Evolutionary conservation across 2,888 invertebrate species (phyloP), one percentile per base, ranked within the genome.

Genomic region (Parnassius mnemosyne): DNA sequence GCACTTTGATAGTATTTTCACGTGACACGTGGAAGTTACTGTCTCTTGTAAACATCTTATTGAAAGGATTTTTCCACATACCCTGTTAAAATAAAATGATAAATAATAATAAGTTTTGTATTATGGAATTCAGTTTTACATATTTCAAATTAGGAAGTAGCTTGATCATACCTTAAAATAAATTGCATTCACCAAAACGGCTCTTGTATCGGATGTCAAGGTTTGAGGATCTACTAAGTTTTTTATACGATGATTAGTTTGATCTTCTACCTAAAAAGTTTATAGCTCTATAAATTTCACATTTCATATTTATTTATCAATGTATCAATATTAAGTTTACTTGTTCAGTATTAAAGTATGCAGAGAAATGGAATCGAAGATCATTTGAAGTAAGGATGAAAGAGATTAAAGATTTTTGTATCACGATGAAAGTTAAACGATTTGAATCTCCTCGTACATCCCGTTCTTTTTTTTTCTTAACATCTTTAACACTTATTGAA

Each of bases 141-240:
- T 46, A 46, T 46, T 46, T 12, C n/a, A 7, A n/a, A 3, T 46
- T n/a, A 7, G 7, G 5, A 7, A 46, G 12, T 9, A 44, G 10
- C n/a, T 12, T 46, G 12, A n/a, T n/a, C 66, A 66, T 73, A 92
- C 93, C 89, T 97, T 97, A 85, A 97, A 97, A 78, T 97, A 96
- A 53, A 97, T 93, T 0, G 97, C 97, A 80, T 97, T 97, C 1
- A 96, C 94, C 9, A 97, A 92, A 1, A 97, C 93, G 66, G 95
- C 85, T 51, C 93, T 87, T 0, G 96, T 96, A 0, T 75, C 66
- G 0, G 10, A 47, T 71, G 82, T 72, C 2, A 97, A 74, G 65
- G 87, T 79, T 25, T 82, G 87, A 1, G 94, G 57, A 1, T 85
- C 73, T 51, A 99, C 87, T 11, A 99, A 89, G 69, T 89, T 71